Evolutionary conservation across 2,888 invertebrate genomes (phyloP), one percentile per base, ranked within the genome.

Genomic region (Drosophila mulleri): DNA sequence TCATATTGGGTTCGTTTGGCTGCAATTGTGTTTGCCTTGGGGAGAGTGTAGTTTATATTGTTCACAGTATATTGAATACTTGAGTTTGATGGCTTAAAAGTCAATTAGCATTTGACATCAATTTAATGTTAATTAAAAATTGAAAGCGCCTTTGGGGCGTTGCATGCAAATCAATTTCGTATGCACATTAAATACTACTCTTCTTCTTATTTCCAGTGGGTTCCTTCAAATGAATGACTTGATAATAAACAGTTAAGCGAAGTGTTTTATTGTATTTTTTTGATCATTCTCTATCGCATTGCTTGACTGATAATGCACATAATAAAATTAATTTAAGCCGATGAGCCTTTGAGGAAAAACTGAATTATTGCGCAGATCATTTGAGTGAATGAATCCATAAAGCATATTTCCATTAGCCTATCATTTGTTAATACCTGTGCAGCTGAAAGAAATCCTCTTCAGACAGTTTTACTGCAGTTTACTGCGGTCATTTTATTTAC

Each of bases 101-200:
- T 75, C 86, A 80, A 80, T 82, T 80, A 82, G 70, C 73, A 82
- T 75, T 83, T 80, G 78, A 39, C 70, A 69, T 72, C 75, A 52
- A 78, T 65, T 72, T 65, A 64, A 47, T 52, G 60, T 54, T 61
- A 50, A 78, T 61, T 78, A 29, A 58, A 63, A 62, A 42, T 52
- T 39, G n/a, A 65, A 16, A 18, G 8, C 57, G 16, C 62, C 70
- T 44, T 44, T 12, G 59, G 64, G 64, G 37, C 14, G 37, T 11
- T 26, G 53, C 35, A 39, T 57, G 59, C 63, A 65, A 77, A 73
- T 76, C 48, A 39, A 70, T 74, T 78, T 39, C 47, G 18, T 9
- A 45, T 59, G 61, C 29, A 44, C 26, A 45, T 45, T 6, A 50
- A 62, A 37, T 59, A 29, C 39, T 45, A 14, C 2, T 16, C 23